Percentiles rank a stretch among this genome's conserved stretches.
These are phyloP conservation scores for Plectrocnemia conspersa DNA, from an alignment of 1,140 invertebrate species.

Conservation along the genomic window DNA sequence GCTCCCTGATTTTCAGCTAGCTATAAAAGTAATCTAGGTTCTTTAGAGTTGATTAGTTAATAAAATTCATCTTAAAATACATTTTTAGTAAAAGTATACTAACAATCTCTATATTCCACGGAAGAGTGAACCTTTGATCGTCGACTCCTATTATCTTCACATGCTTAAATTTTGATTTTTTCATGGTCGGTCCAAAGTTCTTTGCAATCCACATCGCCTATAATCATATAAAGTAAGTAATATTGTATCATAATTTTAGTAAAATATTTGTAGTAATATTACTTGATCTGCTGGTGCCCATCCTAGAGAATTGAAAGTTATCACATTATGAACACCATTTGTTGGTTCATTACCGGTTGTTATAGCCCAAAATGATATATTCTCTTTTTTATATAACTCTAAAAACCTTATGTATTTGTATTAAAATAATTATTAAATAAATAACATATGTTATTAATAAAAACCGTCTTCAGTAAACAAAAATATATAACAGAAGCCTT, in stretches of 20 bases:
- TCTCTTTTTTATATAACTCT: slow-evolving; percentile 49
- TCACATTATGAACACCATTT: slow-evolving; percentile 55
- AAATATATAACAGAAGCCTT: background rate
- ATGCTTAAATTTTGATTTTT: slow-evolving; percentile 50
- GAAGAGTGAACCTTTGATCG: slow-evolving; percentile 61
- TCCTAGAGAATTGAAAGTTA: slow-evolving; percentile 67
- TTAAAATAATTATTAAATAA: background rate
- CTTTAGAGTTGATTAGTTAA: too few relatives aligned
- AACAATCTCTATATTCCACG: slow-evolving; percentile 59
- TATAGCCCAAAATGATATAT: slow-evolving; percentile 58
- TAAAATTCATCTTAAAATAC: too few relatives aligned
- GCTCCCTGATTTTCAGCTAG: slow-evolving; percentile 51
- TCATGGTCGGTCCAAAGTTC: slow-evolving; percentile 62
- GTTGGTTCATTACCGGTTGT: slow-evolving; percentile 64
- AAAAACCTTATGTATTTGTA: slow-evolving; percentile 46
- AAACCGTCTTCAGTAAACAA: background rate
- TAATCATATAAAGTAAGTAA: slow-evolving; percentile 23
- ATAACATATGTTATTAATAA: background rate
- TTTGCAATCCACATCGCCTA: slow-evolving; percentile 60
- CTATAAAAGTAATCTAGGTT: too few relatives aligned
- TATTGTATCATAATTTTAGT: too few relatives aligned
- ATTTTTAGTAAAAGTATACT: slow-evolving; percentile 34
- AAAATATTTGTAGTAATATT: too few relatives aligned
- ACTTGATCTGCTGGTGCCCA: slow-evolving; percentile 60
- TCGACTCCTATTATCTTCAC: slow-evolving; percentile 63